Evolutionary conservation across 2,888 invertebrate genomes (phyloP).

Genomic region (Phasia obesa): DNA sequence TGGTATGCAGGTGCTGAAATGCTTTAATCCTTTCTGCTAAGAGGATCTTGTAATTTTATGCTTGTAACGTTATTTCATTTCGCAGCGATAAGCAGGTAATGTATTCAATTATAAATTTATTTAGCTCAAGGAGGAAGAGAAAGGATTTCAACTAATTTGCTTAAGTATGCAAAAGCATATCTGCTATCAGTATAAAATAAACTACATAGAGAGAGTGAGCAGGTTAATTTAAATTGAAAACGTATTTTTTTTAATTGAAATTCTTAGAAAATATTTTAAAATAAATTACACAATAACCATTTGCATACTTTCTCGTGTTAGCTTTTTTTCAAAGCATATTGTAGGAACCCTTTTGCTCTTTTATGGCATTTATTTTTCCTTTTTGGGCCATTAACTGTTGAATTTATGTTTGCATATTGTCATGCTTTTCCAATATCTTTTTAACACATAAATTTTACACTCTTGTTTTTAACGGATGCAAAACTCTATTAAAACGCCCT

Average conservation of each 20-base stretch:
- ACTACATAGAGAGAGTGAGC: not conserved
- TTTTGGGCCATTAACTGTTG: slow-evolving; percentile 81
- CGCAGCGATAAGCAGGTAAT: slow-evolving; percentile 77
- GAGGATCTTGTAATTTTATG: slow-evolving; percentile 69
- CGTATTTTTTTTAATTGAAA: not conserved
- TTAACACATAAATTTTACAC: slow-evolving; percentile 49
- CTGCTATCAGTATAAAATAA: not conserved
- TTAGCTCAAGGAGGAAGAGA: slow-evolving; percentile 10
- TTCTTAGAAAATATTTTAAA: not conserved
- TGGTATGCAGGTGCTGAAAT: slow-evolving; percentile 60
- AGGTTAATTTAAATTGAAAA: slow-evolving; percentile 13
- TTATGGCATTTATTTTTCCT: slow-evolving; percentile 58
- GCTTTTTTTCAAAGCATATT: not conserved
- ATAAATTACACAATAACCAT: not conserved
- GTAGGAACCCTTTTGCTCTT: not conserved
- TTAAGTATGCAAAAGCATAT: slow-evolving; percentile 53
- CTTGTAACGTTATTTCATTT: slow-evolving; percentile 66
- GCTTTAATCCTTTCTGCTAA: slow-evolving; percentile 62
- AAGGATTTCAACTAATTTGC: slow-evolving; percentile 62
- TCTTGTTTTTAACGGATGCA: slow-evolving; percentile 59
- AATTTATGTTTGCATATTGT: slow-evolving; percentile 78
- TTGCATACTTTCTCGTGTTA: not conserved
- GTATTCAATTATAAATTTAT: slow-evolving; percentile 73
- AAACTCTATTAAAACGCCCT: slow-evolving; percentile 70
- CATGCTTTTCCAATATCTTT: slow-evolving; percentile 41